Conservation (phyloP, 1,140 invertebrate species). For the Drosophila athabasca region DNA sequence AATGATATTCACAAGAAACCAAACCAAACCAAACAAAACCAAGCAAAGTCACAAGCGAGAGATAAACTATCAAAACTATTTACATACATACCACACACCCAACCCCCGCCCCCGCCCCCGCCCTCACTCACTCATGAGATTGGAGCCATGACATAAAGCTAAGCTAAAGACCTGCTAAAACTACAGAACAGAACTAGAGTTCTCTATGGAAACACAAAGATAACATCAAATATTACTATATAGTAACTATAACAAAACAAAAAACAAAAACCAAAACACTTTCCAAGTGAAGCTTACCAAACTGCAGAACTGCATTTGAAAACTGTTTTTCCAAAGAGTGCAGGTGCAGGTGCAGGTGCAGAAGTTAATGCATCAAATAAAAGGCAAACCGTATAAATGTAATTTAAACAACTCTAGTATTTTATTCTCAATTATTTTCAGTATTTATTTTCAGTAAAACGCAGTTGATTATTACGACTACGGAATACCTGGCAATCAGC, state of each 20-base stretch:
- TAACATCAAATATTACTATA: slow-evolving; percentile 42
- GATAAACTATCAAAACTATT: slow-evolving; percentile 54
- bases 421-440: too few relatives aligned
- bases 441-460: too few relatives aligned
- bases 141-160: slow-evolving; percentile 66
- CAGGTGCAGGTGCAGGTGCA: slow-evolving; percentile 26
- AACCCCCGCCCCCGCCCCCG: slow-evolving; percentile 2
- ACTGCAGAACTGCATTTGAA: slow-evolving; percentile 66
- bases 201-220: slow-evolving; percentile 46
- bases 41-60: slow-evolving; percentile 19
- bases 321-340: slow-evolving; percentile 52
- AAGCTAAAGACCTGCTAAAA: slow-evolving; percentile 62
- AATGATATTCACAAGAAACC: slow-evolving; percentile 64
- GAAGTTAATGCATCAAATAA: slow-evolving; percentile 73
- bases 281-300: slow-evolving; percentile 65
- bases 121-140: slow-evolving; percentile 5
- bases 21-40: slow-evolving; percentile 17
- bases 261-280: slow-evolving; percentile 40
- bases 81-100: slow-evolving; percentile 26
- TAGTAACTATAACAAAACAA: slow-evolving; percentile 41
- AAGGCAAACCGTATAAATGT: slow-evolving; percentile 75
- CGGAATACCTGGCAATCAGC: too few relatives aligned
- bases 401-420: slow-evolving; percentile 10
- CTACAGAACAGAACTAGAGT: slow-evolving; percentile 58
- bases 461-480: too few relatives aligned